Conservation (phyloP, 92 coral and sea anemone genomes). For the Parazoanthus atlanticus region DNA sequence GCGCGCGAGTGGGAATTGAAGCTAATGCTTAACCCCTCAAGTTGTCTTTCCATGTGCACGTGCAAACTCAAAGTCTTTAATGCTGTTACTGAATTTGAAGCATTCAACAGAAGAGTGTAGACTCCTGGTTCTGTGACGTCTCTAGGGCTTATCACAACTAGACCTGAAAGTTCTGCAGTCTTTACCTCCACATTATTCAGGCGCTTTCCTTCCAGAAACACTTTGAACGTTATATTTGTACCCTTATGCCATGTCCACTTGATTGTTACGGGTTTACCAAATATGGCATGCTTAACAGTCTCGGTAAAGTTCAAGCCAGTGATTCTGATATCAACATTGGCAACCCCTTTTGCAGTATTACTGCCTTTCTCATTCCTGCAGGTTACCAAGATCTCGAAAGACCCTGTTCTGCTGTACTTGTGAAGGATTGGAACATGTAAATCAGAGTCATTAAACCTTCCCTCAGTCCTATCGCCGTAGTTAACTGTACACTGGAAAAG, state of each 20-base stretch:
- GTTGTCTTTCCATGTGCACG: constrained; percentile 50
- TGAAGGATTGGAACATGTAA: constrained; percentile 59
- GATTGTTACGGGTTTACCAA: constrained; percentile 45
- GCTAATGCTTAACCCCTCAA: constrained; percentile 47
- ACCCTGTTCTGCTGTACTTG: constrained; percentile 46
- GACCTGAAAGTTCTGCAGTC: constrained; percentile 1
- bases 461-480: constrained; percentile 54
- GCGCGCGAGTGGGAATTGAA: constrained; percentile 67
- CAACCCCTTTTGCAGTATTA: constrained; percentile 23
- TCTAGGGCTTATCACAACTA: constrained; percentile 36
- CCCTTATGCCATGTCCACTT: constrained; percentile 80
- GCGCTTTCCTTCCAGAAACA: constrained; percentile 29
- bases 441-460: constrained; percentile 33
- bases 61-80: constrained; percentile 36
- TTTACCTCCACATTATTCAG: not conserved
- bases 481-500: constrained; percentile 59
- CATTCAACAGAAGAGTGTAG: constrained; percentile 61
- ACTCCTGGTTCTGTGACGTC: constrained; percentile 65
- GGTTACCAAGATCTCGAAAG: constrained; percentile 41
- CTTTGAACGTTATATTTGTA: constrained; percentile 53
- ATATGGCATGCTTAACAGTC: constrained; percentile 30
- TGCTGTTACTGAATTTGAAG: constrained; percentile 70
- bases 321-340: constrained; percentile 65
- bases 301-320: constrained; percentile 58
- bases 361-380: constrained; percentile 60